Percentiles rank a stretch among this genome's conserved stretches.
These are phyloP conservation scores for Beaufortia kweichowensis DNA, from an alignment of 2,113 vertebrate genomes.

Conservation along the genomic window DNA sequence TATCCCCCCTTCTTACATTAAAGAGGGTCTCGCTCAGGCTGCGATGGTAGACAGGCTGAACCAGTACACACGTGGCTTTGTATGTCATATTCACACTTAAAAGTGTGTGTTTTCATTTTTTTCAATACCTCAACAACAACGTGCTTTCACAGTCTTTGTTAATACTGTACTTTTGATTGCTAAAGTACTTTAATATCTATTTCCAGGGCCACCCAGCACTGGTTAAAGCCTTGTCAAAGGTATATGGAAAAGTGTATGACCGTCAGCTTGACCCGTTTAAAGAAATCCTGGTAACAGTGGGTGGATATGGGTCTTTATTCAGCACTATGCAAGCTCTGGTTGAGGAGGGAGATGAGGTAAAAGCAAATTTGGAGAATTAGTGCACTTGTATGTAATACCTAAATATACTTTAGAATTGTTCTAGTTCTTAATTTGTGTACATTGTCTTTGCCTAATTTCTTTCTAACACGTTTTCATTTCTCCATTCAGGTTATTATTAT, in stretches of 20 bases:
- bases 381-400: not conserved
- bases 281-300: slow-evolving; percentile 90
- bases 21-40: slow-evolving; percentile 82
- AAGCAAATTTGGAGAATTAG: slow-evolving; percentile 1
- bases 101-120: not conserved
- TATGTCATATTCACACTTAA: slow-evolving; percentile 66
- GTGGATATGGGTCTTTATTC: slow-evolving; percentile 92
- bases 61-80: slow-evolving; percentile 94
- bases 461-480: too few species aligned
- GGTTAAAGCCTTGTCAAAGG: slow-evolving; percentile 87
- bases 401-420: not conserved
- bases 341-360: slow-evolving; percentile 91
- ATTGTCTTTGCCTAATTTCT: not conserved
- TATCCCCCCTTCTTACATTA: slow-evolving; percentile 87
- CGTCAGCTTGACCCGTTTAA: slow-evolving; percentile 82
- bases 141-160: not conserved
- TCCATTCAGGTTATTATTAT: slow-evolving; percentile 89
- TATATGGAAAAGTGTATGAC: slow-evolving; percentile 83
- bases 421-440: slow-evolving; percentile 5
- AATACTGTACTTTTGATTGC: not conserved
- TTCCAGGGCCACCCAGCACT: slow-evolving; percentile 87
- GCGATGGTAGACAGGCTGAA: slow-evolving; percentile 81
- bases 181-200: not conserved
- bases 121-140: not conserved
- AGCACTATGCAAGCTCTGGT: slow-evolving; percentile 86